These are phyloP conservation scores for Gasterosteus nipponicus DNA, from an alignment of 2,113 vertebrate species.

Conservation along the genomic window DNA sequence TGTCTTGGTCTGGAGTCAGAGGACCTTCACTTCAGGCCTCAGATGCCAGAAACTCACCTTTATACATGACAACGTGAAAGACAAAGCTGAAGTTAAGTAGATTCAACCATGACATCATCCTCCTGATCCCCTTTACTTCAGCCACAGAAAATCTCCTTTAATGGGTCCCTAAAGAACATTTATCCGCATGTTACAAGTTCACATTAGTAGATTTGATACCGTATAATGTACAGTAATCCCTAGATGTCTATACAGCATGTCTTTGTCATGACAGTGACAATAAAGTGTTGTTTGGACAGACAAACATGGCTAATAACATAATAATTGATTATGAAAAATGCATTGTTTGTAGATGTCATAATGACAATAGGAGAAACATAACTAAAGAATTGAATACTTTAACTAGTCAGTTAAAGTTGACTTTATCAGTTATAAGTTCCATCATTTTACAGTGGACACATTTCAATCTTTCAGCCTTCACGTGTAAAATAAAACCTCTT, in stretches of 20 bases:
- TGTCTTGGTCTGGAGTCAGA: background rate
- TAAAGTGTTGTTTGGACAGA: background rate
- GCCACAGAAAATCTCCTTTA: background rate
- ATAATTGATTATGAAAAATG: background rate
- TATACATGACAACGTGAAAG: background rate
- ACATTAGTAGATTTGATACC: background rate
- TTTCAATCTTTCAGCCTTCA: conserved; percentile 11
- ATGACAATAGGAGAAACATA: background rate
- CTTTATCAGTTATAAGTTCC: background rate
- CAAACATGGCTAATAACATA: background rate
- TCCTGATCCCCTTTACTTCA: background rate
- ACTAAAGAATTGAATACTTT: background rate
- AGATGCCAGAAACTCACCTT: background rate
- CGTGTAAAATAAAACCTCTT: conserved; percentile 1
- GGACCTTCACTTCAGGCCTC: background rate
- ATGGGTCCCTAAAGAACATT: background rate
- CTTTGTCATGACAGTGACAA: background rate
- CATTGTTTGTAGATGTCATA: background rate
- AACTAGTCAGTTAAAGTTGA: background rate
- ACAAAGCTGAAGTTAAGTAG: background rate
- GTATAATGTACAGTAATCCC: background rate
- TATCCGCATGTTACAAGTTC: background rate
- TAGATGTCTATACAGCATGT: background rate
- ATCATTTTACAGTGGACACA: background rate
- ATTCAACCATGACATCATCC: background rate